Conservation (phyloP, 2,797 vertebrate species). For the Schizothorax lantsangensis region DNA sequence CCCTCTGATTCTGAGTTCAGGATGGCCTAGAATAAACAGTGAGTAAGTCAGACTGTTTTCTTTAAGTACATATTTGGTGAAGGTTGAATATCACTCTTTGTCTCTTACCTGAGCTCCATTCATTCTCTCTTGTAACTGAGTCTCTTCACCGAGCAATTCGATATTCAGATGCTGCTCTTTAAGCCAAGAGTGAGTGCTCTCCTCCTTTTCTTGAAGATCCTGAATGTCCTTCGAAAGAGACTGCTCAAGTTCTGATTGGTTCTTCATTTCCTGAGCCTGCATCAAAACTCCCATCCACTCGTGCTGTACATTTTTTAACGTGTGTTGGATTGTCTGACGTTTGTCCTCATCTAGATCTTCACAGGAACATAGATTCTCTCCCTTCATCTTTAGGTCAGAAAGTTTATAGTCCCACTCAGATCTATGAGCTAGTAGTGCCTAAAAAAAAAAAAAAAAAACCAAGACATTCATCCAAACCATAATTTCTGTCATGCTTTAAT, state of each 20-base stretch:
- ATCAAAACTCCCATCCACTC: constrained; percentile 68
- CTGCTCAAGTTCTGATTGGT: constrained; percentile 71
- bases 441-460: constrained; percentile 33
- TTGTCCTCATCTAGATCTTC: constrained; percentile 66
- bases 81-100: neutral
- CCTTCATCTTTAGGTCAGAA: constrained; percentile 69
- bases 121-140: constrained; percentile 65
- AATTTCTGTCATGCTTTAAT: constrained; percentile 12
- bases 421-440: constrained; percentile 80
- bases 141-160: constrained; percentile 64
- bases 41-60: constrained; percentile 7
- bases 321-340: constrained; percentile 63
- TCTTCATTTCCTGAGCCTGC: constrained; percentile 64
- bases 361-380: constrained; percentile 64
- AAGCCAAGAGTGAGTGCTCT: constrained; percentile 72
- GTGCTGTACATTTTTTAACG: constrained; percentile 61
- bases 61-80: neutral
- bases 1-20: constrained; percentile 77
- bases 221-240: constrained; percentile 62
- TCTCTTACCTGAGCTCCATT: constrained; percentile 67
- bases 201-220: constrained; percentile 70
- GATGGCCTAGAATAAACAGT: constrained; percentile 74
- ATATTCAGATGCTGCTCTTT: constrained; percentile 73
- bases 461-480: constrained; percentile 45
- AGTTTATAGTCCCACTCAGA: constrained; percentile 79